phyloP scores from a whole-genome alignment of 2,888 invertebrate genomes.

The Entomobrya multifasciata region DNA sequence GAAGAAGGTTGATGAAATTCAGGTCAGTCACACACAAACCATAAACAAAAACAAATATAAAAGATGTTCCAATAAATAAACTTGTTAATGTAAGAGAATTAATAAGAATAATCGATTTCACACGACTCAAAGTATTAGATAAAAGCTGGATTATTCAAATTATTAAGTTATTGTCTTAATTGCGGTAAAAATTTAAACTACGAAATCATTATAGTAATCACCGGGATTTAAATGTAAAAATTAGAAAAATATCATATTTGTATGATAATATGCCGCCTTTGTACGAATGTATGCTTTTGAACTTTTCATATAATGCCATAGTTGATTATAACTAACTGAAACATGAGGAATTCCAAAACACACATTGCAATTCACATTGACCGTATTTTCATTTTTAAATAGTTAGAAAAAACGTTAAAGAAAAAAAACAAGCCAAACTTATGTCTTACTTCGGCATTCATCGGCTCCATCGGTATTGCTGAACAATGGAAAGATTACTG shows the following conservation, averaged over 20 bases:
- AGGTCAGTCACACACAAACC: conserved; percentile 69
- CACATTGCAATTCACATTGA: too few relatives aligned
- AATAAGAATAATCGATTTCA: conserved; percentile 9
- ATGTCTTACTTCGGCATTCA: conserved; percentile 79
- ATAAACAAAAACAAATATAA: conserved; percentile 62
- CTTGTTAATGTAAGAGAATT: conserved; percentile 22
- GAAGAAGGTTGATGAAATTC: conserved; percentile 69
- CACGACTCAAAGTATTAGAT: conserved; percentile 14
- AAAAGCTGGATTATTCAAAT: conserved; percentile 8
- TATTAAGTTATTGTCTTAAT: conserved; percentile 22
- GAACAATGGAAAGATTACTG: conserved; percentile 79
- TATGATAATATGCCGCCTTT: not conserved
- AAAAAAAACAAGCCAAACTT: not conserved
- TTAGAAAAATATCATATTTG: not conserved
- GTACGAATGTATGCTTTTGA: not conserved
- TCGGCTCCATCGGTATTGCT: conserved; percentile 79
- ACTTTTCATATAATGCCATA: not conserved
- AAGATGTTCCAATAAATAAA: conserved; percentile 36
- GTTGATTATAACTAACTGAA: not conserved
- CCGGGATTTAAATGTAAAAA: not conserved
- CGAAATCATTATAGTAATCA: not conserved
- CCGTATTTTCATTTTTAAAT: not conserved
- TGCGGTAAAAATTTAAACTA: not conserved
- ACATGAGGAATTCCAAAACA: not conserved
- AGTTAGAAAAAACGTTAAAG: not conserved